Evolutionary conservation across 1,140 invertebrate species (phyloP), one percentile per base, ranked within the genome.

Genomic region (Nebria ingens): DNA sequence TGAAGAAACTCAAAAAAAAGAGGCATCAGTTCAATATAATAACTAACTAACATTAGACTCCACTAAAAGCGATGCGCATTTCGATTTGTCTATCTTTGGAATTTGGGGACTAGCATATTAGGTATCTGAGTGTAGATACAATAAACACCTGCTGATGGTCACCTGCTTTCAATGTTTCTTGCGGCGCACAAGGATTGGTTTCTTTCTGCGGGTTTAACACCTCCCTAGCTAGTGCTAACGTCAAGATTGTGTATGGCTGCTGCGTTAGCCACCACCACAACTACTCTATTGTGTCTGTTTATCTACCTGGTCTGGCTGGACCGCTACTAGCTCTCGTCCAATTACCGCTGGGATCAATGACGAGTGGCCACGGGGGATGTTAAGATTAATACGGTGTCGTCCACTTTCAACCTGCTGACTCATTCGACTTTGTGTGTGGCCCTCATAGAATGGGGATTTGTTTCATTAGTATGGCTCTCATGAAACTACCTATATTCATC

Each of bases 81-180:
- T n/a, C n/a, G n/a, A n/a, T n/a, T n/a, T n/a, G n/a, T n/a, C n/a
- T 69, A 69, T 69, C 66, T 69, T 66, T 67, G 60, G 67, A 69
- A 69, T 69, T 68, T 64, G 68, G n/a, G n/a, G n/a, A n/a, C n/a
- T n/a, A n/a, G n/a, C n/a, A n/a, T n/a, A n/a, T n/a, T n/a, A n/a
- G n/a, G n/a, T n/a, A n/a, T n/a, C n/a, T n/a, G n/a, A n/a, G n/a
- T n/a, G n/a, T n/a, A n/a, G n/a, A n/a, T n/a, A 42, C 54, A 45
- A 56, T 55, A 52, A 59, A 59, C 54, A 56, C 22, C 50, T 45
- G 51, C 50, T 45, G 34, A 45, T 45, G 40, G 40, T 45, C 40
- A 45, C 40, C 40, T 45, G 40, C 40, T 17, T 12, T 45, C 17
- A 45, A 17, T 45, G 40, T 45, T 45, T 12, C 9, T 17, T 13